Base-by-base conservation (phyloP, 2,797 vertebrate species). In the Smutsia gigantea region DNA sequence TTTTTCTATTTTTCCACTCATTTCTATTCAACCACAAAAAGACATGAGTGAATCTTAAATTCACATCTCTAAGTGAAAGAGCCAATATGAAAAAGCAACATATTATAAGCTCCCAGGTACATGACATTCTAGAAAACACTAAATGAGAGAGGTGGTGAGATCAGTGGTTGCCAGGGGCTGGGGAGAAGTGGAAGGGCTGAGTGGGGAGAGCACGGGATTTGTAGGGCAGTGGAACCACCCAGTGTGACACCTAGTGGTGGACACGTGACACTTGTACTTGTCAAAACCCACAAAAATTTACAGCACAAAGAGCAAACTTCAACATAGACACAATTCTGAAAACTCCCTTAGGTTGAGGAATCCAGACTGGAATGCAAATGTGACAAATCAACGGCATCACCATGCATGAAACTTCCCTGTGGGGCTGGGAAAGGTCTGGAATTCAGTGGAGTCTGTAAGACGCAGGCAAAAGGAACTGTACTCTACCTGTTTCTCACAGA, bases 371-470 rank as follows among this genome's bases (percentile, higher is more conserved):
- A 68, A 37, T 13, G 34, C 29, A 63, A 34, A 18, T 10, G 37
- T 49, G 37, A 66, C 64, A 66, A 15, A 74, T 8, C n/a, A 9
- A n/a, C 31, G 9, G 46, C 42, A 2, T 46, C 46, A 46, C 46
- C 46, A 61, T 1, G 15, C 1, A 29, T 1, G 31, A 49, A 55
- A 37, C 34, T 12, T 71, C 46, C 19, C 63, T 17, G 49, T 39
- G 42, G 11, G 9, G 3, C 23, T 1, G 18, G 23, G 21, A 4
- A 13, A 27, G n/a, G 5, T 21, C 19, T 0, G 31, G 59, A 31
- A 34, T 55, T 5, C 12, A 31, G 29, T 11, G 49, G 31, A 27
- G 34, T 31, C 81, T 15, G 8, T 15, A 8, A 15, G 6, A 19
- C 15, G 1, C 23, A 42, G 81, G 82, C 57, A 31, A 51, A 25